Conservation (phyloP, 2,888 invertebrate species). For the Disparrhopalites patrizii region DNA sequence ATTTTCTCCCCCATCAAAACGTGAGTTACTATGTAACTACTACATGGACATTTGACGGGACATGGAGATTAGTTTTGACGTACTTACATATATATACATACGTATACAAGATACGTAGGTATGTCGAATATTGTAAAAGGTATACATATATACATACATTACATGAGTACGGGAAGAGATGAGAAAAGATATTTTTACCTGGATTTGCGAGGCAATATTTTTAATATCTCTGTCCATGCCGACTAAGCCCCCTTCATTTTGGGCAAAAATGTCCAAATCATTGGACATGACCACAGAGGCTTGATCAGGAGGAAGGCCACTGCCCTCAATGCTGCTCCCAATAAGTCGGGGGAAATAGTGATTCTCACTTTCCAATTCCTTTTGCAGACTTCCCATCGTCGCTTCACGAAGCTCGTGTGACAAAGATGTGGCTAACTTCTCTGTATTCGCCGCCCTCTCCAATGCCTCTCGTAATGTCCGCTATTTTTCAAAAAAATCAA, state of each 20-base stretch:
- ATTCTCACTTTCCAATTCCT: conserved; percentile 51
- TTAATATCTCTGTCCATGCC: conserved; percentile 46
- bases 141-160: no score
- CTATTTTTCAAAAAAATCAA: conserved; percentile 28
- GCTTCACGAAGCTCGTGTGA: conserved; percentile 57
- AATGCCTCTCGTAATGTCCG: conserved; percentile 45
- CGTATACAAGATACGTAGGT: no score
- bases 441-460: conserved; percentile 37
- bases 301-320: background rate
- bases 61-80: no score
- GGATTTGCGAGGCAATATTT: conserved; percentile 41
- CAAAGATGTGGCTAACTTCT: conserved; percentile 54
- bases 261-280: conserved; percentile 46
- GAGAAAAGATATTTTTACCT: conserved; percentile 34
- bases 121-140: no score
- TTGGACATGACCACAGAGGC: conserved; percentile 35
- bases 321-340: background rate
- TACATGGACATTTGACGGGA: no score
- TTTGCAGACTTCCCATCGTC: conserved; percentile 54
- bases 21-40: no score
- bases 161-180: no score
- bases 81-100: no score
- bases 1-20: no score
- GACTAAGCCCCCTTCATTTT: conserved; percentile 46
- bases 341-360: background rate